Evolutionary conservation across 2,113 vertebrate genomes (phyloP).

Genomic region (Cochlearius cochlearius): DNA sequence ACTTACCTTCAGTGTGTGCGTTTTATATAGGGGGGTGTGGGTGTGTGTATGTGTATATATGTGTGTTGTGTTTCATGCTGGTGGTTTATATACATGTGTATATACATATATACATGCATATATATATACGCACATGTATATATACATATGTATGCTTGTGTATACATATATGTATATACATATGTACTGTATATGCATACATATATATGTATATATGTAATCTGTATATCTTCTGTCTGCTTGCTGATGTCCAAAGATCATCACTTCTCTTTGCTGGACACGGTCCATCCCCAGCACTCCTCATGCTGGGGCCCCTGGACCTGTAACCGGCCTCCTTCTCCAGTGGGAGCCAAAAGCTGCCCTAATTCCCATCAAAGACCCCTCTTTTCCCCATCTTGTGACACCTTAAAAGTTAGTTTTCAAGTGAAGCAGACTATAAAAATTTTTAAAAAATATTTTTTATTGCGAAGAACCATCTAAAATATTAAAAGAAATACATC

Average conservation of each 20-base stretch:
- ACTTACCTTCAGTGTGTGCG: accelerated
- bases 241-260: neutral
- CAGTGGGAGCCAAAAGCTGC: neutral
- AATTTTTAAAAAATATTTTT: neutral
- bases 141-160: neutral
- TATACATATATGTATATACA: neutral
- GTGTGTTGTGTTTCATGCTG: neutral
- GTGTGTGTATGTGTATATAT: too few relatives aligned
- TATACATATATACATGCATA: too few relatives aligned
- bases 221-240: neutral
- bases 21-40: accelerated
- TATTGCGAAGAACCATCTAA: neutral
- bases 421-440: neutral
- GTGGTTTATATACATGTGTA: too few relatives aligned
- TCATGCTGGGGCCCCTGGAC: neutral
- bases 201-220: neutral
- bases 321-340: neutral
- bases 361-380: neutral
- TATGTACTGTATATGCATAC: neutral
- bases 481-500: neutral
- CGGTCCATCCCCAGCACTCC: neutral
- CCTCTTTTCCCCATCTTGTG: too few relatives aligned
- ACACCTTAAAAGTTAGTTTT: neutral
- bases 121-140: too few relatives aligned
- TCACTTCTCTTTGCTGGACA: neutral